These are phyloP conservation scores for Pseudobourletiella spinata DNA, from an alignment of 1,140 invertebrate species.

Conservation along the genomic window DNA sequence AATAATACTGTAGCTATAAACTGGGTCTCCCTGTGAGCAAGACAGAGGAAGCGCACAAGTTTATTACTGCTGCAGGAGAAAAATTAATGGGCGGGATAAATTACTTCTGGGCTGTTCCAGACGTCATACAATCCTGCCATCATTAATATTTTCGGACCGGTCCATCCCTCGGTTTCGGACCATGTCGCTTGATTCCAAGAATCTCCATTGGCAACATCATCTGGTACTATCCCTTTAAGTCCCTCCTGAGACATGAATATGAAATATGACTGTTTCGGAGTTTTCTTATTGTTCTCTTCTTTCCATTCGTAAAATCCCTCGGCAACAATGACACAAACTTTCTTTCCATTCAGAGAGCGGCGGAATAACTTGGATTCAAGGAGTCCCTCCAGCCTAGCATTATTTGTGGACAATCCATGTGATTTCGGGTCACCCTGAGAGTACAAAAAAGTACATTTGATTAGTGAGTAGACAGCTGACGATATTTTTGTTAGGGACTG, in stretches of 20 bases:
- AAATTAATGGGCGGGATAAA: not conserved
- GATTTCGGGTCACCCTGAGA: constrained; percentile 54
- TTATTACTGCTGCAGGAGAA: not conserved
- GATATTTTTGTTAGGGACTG: not conserved
- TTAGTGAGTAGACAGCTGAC: not conserved
- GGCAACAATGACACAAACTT: constrained; percentile 64
- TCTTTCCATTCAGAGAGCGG: constrained; percentile 53
- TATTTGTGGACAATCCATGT: constrained; percentile 66
- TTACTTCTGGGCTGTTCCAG: constrained; percentile 46
- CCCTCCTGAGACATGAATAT: constrained; percentile 53
- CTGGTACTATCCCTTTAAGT: constrained; percentile 11
- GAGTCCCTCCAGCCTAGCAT: constrained; percentile 64
- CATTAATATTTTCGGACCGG: constrained; percentile 54
- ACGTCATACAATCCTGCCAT: constrained; percentile 69
- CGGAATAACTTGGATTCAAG: constrained; percentile 58
- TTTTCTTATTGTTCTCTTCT: constrained; percentile 44
- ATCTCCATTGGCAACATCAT: constrained; percentile 7
- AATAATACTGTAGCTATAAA: constrained; percentile 67
- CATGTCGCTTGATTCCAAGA: constrained; percentile 47
- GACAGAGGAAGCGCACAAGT: too few relatives aligned
- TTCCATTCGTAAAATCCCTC: constrained; percentile 87
- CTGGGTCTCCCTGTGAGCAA: constrained; percentile 44
- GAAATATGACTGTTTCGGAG: constrained; percentile 65
- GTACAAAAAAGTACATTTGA: constrained; percentile 13
- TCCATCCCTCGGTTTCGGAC: constrained; percentile 49